Conservation (phyloP, 1,140 invertebrate species). For the Bombus huntii region DNA sequence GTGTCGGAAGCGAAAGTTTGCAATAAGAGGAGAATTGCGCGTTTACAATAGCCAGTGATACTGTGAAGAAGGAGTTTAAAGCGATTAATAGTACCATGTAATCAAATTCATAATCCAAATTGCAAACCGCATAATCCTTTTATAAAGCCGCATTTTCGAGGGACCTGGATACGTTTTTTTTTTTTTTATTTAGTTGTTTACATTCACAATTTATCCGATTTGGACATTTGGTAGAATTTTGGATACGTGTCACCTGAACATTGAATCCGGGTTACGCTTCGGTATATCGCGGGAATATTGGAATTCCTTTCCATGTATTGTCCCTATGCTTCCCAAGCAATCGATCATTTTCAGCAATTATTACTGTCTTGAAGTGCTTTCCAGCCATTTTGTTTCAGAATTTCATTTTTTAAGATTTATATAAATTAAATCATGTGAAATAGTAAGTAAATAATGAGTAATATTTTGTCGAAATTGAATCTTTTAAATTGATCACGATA, state of each 20-base stretch:
- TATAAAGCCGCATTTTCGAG: conserved; percentile 73
- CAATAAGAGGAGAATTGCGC: background rate
- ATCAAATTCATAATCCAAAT: conserved; percentile 75
- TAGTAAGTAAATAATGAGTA: too few species aligned
- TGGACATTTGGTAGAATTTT: too few species aligned
- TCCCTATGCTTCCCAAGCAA: background rate
- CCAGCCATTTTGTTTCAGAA: background rate
- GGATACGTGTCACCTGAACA: too few species aligned
- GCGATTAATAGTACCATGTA: conserved; percentile 53
- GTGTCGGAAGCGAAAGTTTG: conserved; percentile 23
- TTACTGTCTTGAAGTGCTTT: too few species aligned
- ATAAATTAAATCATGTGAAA: background rate
- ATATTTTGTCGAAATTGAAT: too few species aligned
- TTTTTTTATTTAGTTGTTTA: too few species aligned
- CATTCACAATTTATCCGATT: too few species aligned
- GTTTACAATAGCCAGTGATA: conserved; percentile 36
- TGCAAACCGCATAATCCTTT: conserved; percentile 71
- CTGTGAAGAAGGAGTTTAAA: conserved; percentile 23
- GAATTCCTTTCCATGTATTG: background rate
- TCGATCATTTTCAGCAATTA: too few species aligned
- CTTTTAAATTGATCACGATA: too few species aligned
- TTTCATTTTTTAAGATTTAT: background rate
- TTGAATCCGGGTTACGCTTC: too few species aligned
- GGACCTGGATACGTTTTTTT: conserved; percentile 16
- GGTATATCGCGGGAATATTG: too few species aligned